Evolutionary conservation across 2,888 invertebrate genomes (phyloP).

Genomic region (Mystacides longicornis): DNA sequence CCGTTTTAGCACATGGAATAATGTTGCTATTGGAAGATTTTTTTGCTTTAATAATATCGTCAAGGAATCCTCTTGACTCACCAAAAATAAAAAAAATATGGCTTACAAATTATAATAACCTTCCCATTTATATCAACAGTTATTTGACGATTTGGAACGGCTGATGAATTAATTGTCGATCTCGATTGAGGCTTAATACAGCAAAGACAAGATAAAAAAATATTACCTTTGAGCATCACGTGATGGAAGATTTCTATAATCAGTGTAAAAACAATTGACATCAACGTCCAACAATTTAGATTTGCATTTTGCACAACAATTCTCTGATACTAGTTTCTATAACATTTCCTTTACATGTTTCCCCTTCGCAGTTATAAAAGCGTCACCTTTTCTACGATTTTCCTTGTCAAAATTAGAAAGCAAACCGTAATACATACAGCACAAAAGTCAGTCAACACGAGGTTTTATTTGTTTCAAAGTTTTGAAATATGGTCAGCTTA

Average conservation of each 20-base stretch:
- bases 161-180: not conserved
- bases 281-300: not conserved
- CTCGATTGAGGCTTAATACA: not conserved
- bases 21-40: not conserved
- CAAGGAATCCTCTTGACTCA: not conserved
- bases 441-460: not conserved
- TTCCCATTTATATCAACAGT: not conserved
- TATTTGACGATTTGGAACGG: slow-evolving; percentile 2
- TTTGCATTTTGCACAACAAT: not conserved
- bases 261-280: not conserved
- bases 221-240: not conserved
- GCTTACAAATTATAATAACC: not conserved
- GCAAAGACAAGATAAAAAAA: slow-evolving; percentile 1
- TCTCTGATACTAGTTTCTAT: slow-evolving; percentile 1
- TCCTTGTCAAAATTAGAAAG: not conserved
- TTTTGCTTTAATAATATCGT: slow-evolving; percentile 1
- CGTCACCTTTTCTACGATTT: slow-evolving; percentile 2
- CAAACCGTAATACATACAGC: not conserved
- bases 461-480: not conserved
- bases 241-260: slow-evolving; percentile 4
- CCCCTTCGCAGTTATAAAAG: not conserved
- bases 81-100: slow-evolving; percentile 2
- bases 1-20: not conserved
- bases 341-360: slow-evolving; percentile 1
- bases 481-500: not conserved